phyloP scores from a whole-genome alignment of 2,797 vertebrate species.

The Pyrocephalus nanus region DNA sequence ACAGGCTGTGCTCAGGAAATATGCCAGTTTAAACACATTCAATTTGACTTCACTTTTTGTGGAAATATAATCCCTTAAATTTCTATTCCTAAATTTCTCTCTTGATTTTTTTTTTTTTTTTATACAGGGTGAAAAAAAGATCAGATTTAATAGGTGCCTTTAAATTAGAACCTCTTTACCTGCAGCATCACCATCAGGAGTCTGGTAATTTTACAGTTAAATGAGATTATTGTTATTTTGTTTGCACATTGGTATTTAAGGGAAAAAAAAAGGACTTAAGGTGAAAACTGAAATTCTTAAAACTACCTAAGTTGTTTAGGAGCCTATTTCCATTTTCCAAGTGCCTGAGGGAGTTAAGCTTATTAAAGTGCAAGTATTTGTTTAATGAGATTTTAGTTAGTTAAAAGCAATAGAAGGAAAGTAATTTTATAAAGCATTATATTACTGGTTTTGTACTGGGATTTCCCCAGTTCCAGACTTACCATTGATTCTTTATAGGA shows the following conservation, averaged over 20 bases:
- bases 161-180: conserved; percentile 93
- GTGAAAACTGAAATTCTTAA: not conserved
- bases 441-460: not conserved
- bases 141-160: conserved; percentile 89
- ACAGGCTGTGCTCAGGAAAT: conserved; percentile 50
- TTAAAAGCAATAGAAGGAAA: not conserved
- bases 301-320: not conserved
- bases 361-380: not conserved
- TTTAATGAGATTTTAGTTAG: not conserved
- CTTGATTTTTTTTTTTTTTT: not conserved
- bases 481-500: not conserved
- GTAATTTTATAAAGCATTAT: not conserved
- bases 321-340: not conserved
- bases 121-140: conserved; percentile 89
- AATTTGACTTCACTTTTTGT: not conserved
- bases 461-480: not conserved
- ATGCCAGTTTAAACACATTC: not conserved
- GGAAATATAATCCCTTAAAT: conserved; percentile 4
- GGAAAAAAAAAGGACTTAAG: not conserved
- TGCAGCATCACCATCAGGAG: conserved; percentile 91
- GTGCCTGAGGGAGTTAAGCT: not conserved
- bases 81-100: not conserved
- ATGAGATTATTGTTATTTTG: not conserved
- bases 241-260: not conserved
- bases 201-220: conserved; percentile 81